phyloP scores from a whole-genome alignment of 2,113 vertebrate genomes.

The Bufo bufo region DNA sequence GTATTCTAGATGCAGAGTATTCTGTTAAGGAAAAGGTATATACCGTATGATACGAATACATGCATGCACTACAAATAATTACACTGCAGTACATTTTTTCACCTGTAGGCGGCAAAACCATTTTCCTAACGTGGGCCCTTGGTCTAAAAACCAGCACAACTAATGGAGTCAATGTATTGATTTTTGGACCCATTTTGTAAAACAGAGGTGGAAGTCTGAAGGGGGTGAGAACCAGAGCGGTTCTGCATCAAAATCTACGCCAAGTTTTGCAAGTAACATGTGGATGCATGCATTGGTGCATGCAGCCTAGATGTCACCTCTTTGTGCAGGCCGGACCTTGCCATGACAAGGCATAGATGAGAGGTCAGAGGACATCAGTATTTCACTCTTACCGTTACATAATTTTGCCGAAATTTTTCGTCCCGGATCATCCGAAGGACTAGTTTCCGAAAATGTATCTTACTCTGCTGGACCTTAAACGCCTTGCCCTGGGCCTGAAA shows the following conservation, averaged over 20 bases:
- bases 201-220: too few relatives aligned
- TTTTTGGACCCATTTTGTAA: too few relatives aligned
- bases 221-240: too few relatives aligned
- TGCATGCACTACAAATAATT: background rate
- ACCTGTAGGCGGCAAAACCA: background rate
- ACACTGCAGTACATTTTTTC: background rate
- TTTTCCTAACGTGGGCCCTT: too few relatives aligned
- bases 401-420: constrained; percentile 31
- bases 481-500: background rate
- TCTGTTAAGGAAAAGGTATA: constrained; percentile 6
- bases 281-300: too few relatives aligned
- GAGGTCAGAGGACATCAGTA: background rate
- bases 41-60: background rate
- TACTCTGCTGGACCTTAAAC: constrained; percentile 18
- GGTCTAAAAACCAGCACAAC: too few relatives aligned
- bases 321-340: background rate
- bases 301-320: too few relatives aligned
- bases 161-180: too few relatives aligned
- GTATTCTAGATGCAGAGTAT: constrained; percentile 27
- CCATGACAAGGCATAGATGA: background rate
- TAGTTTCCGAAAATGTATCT: constrained; percentile 36
- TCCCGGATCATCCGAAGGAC: constrained; percentile 45
- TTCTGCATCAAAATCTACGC: too few relatives aligned
- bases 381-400: constrained; percentile 18
- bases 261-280: too few relatives aligned